Base-by-base conservation (phyloP, 2,113 vertebrate genomes). In the Nycticorax nycticorax region DNA sequence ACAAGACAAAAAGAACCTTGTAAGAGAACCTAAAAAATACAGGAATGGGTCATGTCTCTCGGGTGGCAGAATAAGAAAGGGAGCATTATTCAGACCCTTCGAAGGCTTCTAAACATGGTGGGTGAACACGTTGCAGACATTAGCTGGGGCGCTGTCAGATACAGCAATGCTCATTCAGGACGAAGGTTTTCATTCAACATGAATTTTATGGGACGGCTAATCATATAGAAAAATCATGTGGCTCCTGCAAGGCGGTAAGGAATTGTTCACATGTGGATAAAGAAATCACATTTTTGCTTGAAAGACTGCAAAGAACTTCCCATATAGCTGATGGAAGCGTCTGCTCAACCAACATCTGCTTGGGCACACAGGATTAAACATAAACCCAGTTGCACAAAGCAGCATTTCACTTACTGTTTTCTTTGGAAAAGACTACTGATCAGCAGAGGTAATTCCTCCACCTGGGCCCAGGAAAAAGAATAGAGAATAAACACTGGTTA, bases 21-120 rank as follows among this genome's bases (percentile, higher is more conserved):
- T 95, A 79, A 80, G 67, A 78, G 17, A 92, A 85, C 43, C 28
- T 81, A 50, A 95, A 50, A 95, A 94, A 87, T 79, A 87, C 19
- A 92, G 95, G 39, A 88, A 80, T 41, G 27, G 56, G 69, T 83
- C 59, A 6, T 37, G 48, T 83, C 64, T 88, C 62, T 73, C 68
- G 72, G 26, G 91, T 85, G 62, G n/a, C 18, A 78, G 74, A 85
- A 91, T 20, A 71, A 88, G 88, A 74, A 92, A 92, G 93, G 15
- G 8, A 77, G 15, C 57, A 84, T 93, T 93, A 67, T 55, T 87
- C 43, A 69, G 57, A 75, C 33, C 41, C 45, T 82, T 86, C 35
- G 66, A 41, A 64, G 41, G 39, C 52, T 89, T 77, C 69, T 60
- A 47, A 76, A 60, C 28, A 45, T 12, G 71, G 69, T 14, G 13